Percentiles rank a stretch among this genome's conserved stretches.
These are phyloP conservation scores for Cataglyphis rosenhaueri DNA, from an alignment of 2,888 invertebrate genomes.

Conservation along the genomic window DNA sequence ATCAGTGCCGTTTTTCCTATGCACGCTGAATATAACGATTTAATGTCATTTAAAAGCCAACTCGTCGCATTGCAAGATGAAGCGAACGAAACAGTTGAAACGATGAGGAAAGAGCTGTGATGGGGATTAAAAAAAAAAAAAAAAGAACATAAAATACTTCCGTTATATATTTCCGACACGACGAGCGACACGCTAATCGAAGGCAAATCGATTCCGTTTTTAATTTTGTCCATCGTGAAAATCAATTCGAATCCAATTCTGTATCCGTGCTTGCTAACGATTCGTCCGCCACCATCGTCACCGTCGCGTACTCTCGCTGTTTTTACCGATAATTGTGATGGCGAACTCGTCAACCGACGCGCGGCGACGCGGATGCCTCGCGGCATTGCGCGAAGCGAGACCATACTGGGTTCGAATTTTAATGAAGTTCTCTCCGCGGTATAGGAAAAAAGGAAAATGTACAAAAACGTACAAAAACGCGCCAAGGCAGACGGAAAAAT, in stretches of 20 bases:
- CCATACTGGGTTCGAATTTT: slow-evolving; percentile 22
- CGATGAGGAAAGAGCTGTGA: neutral
- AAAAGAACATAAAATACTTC: neutral
- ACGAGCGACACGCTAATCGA: slow-evolving; percentile 61
- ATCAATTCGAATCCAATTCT: slow-evolving; percentile 70
- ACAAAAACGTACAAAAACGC: neutral
- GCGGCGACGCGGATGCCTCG: neutral
- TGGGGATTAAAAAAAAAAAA: too few species aligned
- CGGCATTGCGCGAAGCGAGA: neutral
- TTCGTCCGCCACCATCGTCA: slow-evolving; percentile 49
- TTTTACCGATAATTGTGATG: slow-evolving; percentile 69
- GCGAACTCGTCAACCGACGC: slow-evolving; percentile 25
- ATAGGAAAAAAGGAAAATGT: neutral
- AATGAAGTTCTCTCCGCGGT: slow-evolving; percentile 25
- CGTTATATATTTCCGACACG: slow-evolving; percentile 9
- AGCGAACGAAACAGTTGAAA: slow-evolving; percentile 1
- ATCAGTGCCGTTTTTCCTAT: neutral
- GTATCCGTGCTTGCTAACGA: slow-evolving; percentile 63
- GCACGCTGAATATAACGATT: neutral
- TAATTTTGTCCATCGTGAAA: slow-evolving; percentile 59
- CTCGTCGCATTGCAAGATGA: neutral
- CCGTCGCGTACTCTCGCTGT: slow-evolving; percentile 38
- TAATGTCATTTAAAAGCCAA: slow-evolving; percentile 10
- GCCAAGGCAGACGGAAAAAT: slow-evolving; percentile 21
- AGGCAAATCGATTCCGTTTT: slow-evolving; percentile 69